Base-by-base conservation (phyloP, 2,113 vertebrate genomes). In the Motacilla tschutschensis region DNA sequence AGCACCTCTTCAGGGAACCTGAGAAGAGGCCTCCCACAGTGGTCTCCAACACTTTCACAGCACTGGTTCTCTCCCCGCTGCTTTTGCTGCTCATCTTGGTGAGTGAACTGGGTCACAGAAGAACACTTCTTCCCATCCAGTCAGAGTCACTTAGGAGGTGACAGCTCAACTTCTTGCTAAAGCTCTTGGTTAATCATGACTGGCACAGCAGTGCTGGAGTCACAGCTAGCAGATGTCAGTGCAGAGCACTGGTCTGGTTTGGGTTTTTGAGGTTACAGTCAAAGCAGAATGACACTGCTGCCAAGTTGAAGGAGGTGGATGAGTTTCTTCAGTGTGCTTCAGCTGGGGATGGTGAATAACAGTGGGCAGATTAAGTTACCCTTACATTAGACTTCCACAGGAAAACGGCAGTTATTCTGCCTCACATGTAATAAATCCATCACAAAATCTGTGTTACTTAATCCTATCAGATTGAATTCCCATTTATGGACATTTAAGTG, bases 1-100 rank as follows among this genome's bases (percentile, higher is more conserved):
- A 99, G 99, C 99, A 99, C 88, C 97, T 99, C 93, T 99, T 99
- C 95, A 97, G 99, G 18, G 98, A 99, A 82, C 99, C 99, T 29
- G 99, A 99, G 96, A 99, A 99, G 97, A 99, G 99, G 91, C 99
- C 99, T 55, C 98, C 99, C 65, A 99, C 97, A 0, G 98, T 99
- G 87, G 98, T 99, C 20, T 99, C 99, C 15, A 99, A 98, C 83
- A 96, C 99, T 15, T 99, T 99, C 96, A 99, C 99, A 0, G 99
- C 98, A 2, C 75, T 99, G 62, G 95, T 99, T 93, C 97, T 99
- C 64, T 98, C 99, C 1, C 99, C 99, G 0, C 86, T 99, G 85
- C 97, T 99, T 51, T 96, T 99, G 65, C 98, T 99, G 88, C 97
- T 99, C 82, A 98, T 99, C 85, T 96, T 99, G 98, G 99, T 99